Base-by-base conservation (phyloP, 30 jellyfish, hydroid and myxozoan genomes). In the Aurelia sp. region DNA sequence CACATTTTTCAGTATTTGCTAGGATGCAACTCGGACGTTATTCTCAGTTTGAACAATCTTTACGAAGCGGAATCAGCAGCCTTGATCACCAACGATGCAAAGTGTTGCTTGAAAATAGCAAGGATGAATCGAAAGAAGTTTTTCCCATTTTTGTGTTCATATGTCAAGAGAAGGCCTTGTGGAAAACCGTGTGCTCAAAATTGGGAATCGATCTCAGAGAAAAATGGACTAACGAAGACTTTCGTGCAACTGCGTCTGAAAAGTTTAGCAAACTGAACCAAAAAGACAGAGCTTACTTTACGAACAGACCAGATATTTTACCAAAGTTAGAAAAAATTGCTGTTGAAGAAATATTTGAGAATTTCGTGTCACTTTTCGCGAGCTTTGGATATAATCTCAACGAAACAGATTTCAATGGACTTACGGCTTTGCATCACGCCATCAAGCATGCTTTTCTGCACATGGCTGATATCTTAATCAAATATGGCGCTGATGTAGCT, bases 321-420 rank as follows among this genome's bases (percentile, higher is more conserved):
- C 7, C 55, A 44, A 44, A 44, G 55, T 44, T 44, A 6, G 67
- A 33, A 63, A 81, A 52, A 19, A 31, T 82, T 2, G 51, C 59
- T 0, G 86, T 71, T 15, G 86, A 82, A 27, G 62, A 63, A 16
- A 59, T 82, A 31, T 71, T 82, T 27, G 92, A 82, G 73, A 64
- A 59, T 72, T 67, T 82, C 47, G 76, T 71, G 13, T 8, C 13
- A 58, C 79, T 82, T 24, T 69, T 82, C 33, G 71, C 38, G 24
- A 85, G 61, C 50, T 70, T 8, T 58, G 92, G 86, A 18, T 82
- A 48, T 41, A 74, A 82, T 17, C 16, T 70, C 18, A 75, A 82
- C 72, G 92, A 63, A 21, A 35, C 62, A 5, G 92, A 82, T 40
- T 33, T 63, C 71, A 82, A 75, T 50, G 86, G 92, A 4, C 74